Conservation (phyloP, 2,113 vertebrate species). For the Caloenas nicobarica region DNA sequence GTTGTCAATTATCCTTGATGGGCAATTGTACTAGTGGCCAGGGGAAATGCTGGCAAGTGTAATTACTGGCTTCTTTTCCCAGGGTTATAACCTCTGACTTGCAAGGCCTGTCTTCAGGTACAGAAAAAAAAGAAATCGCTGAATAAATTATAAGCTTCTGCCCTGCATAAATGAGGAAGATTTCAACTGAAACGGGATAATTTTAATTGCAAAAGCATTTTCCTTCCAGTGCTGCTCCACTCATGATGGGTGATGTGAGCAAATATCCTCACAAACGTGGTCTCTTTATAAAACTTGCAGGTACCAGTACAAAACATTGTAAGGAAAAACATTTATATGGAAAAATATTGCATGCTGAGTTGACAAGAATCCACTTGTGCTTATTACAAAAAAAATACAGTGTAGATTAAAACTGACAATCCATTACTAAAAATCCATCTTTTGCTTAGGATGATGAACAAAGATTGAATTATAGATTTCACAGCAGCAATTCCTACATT, state of each 20-base stretch:
- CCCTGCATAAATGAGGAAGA: neutral
- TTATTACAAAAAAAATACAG: conserved; percentile 26
- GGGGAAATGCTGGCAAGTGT: conserved; percentile 52
- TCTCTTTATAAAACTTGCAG: neutral
- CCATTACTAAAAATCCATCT: conserved; percentile 51
- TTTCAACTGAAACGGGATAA: neutral
- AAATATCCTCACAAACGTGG: neutral
- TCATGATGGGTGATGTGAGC: neutral
- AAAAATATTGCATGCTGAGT: neutral
- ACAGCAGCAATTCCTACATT: neutral
- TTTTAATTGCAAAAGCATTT: conserved; percentile 35
- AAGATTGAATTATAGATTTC: conserved; percentile 68
- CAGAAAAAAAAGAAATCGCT: neutral
- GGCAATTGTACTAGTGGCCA: neutral
- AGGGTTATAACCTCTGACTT: conserved; percentile 38
- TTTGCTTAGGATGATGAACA: conserved; percentile 55
- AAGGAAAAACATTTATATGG: neutral
- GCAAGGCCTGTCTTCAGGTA: conserved; percentile 5
- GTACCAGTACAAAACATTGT: neutral
- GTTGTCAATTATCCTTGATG: conserved; percentile 49
- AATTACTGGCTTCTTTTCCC: conserved; percentile 49
- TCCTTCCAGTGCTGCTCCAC: neutral
- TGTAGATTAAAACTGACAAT: conserved; percentile 31
- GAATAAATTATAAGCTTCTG: conserved; percentile 9
- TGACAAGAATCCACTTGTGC: conserved; percentile 43